These are phyloP conservation scores for Anagrus nilaparvatae DNA, from an alignment of 1,140 invertebrate species.

Conservation along the genomic window DNA sequence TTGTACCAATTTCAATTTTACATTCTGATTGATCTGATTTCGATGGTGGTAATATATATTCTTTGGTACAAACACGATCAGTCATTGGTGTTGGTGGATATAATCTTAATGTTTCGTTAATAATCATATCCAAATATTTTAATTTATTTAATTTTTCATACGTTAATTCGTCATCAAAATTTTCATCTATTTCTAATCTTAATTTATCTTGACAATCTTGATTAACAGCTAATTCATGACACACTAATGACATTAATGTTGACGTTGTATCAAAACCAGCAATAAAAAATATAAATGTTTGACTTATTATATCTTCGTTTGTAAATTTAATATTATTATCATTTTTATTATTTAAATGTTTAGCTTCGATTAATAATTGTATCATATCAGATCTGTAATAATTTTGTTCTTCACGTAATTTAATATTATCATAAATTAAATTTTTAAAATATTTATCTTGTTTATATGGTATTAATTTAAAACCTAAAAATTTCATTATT, in stretches of 20 bases:
- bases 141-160: constrained; percentile 25
- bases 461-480: constrained; percentile 13
- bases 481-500: constrained; percentile 9
- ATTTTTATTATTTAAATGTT: constrained; percentile 14
- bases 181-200: constrained; percentile 30
- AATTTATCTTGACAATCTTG: constrained; percentile 42
- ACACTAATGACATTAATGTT: constrained; percentile 28
- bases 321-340: no score
- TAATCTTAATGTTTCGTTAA: constrained; percentile 21
- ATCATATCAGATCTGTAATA: constrained; percentile 30
- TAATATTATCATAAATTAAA: constrained; percentile 20
- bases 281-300: constrained; percentile 35
- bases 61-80: constrained; percentile 17
- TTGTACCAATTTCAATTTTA: constrained; percentile 30
- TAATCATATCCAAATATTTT: constrained; percentile 21
- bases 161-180: constrained; percentile 2
- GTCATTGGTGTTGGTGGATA: constrained; percentile 16
- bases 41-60: constrained; percentile 2
- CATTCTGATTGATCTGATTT: constrained; percentile 15
- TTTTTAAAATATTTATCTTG: constrained; percentile 21
- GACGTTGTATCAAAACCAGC: constrained; percentile 37
- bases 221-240: constrained; percentile 43
- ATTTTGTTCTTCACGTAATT: constrained; percentile 16
- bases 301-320: constrained; percentile 19
- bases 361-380: constrained; percentile 29